These are phyloP conservation scores for Dendrolimus punctatus DNA, from an alignment of 1,140 invertebrate species.

Conservation along the genomic window DNA sequence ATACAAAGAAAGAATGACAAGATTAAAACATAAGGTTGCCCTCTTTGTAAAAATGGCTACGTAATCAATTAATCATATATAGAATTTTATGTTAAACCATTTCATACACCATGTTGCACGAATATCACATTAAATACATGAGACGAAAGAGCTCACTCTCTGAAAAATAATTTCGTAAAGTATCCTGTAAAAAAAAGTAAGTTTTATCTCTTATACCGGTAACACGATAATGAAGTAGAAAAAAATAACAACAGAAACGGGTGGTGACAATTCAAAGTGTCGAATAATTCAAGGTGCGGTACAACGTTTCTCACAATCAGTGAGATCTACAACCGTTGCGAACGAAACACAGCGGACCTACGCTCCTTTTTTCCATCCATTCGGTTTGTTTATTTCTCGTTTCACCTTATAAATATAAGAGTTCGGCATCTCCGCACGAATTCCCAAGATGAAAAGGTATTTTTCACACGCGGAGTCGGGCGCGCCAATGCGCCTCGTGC, in stretches of 20 bases:
- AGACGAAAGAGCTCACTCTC: no score
- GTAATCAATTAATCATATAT: no score
- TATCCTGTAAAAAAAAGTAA: conserved; percentile 18
- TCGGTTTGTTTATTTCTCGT: conserved; percentile 58
- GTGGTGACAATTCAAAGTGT: conserved; percentile 61
- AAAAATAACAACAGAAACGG: conserved; percentile 51
- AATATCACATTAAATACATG: no score
- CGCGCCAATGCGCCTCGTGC: conserved; percentile 25
- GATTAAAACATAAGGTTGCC: no score
- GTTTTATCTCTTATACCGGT: conserved; percentile 40
- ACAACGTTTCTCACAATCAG: conserved; percentile 63
- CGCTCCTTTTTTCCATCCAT: conserved; percentile 47
- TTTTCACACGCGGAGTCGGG: conserved; percentile 43
- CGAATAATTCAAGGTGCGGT: conserved; percentile 63
- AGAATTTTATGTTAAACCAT: no score
- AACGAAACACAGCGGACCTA: conserved; percentile 28
- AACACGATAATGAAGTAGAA: conserved; percentile 19
- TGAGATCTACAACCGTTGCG: conserved; percentile 51
- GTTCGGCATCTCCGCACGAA: conserved; percentile 54
- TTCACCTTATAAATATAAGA: conserved; percentile 63
- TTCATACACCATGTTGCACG: no score
- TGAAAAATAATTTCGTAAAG: not conserved
- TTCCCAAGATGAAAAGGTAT: conserved; percentile 64
- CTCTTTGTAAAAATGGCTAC: no score
- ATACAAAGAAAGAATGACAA: no score